Evolutionary conservation across 2,113 vertebrate species (phyloP).

Genomic region (Carassius gibelio): DNA sequence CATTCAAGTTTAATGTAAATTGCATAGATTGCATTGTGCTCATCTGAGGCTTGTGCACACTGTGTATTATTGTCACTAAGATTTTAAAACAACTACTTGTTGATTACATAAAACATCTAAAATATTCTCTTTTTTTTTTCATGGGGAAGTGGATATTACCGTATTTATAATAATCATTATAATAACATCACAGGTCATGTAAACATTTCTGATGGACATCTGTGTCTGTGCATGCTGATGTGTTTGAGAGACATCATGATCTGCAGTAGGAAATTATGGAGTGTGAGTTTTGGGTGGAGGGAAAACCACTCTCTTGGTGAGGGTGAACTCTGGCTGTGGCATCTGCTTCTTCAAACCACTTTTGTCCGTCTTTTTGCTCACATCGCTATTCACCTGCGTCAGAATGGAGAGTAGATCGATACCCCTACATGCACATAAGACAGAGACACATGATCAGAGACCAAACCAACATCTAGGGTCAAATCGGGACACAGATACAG

Average conservation of each 20-base stretch:
- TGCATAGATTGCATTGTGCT: not conserved
- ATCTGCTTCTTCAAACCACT: slow-evolving; percentile 78
- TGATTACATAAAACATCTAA: not conserved
- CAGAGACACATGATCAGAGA: not conserved
- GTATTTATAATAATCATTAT: too few relatives aligned
- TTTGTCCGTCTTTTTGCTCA: slow-evolving; percentile 65
- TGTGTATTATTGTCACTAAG: not conserved
- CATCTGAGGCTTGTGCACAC: not conserved
- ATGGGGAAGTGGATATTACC: not conserved
- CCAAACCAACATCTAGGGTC: not conserved
- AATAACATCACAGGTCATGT: not conserved
- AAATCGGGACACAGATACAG: not conserved
- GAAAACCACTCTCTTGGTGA: slow-evolving; percentile 81
- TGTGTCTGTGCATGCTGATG: not conserved
- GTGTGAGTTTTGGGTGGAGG: slow-evolving; percentile 68
- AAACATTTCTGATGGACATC: not conserved
- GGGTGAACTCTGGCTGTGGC: slow-evolving; percentile 81
- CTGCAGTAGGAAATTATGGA: not conserved
- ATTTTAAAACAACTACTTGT: not conserved
- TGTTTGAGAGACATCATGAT: not conserved
- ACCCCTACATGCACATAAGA: slow-evolving; percentile 63
- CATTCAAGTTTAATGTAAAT: not conserved
- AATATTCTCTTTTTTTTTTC: not conserved
- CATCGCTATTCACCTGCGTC: slow-evolving; percentile 85
- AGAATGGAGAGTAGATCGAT: slow-evolving; percentile 85